Base-by-base conservation (phyloP, 2,797 vertebrate genomes). In the Chaetophractus vellerosus region DNA sequence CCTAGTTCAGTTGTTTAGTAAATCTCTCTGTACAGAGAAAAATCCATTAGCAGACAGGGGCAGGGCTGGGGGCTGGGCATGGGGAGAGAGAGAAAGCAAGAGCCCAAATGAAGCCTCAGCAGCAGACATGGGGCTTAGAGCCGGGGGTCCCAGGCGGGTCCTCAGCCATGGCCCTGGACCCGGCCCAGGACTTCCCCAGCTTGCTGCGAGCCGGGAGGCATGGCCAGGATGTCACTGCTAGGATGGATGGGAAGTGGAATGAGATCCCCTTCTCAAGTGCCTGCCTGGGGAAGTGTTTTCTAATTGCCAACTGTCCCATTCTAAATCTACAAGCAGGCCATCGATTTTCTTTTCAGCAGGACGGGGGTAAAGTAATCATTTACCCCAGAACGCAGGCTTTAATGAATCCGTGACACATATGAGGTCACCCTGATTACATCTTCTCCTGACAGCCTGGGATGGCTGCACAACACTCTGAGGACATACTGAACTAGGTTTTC, bases 1-100 rank as follows among this genome's bases (percentile, higher is more conserved):
- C 96, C 96, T 96, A 94, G 76, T 96, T 96, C 88, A 16, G 96
- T 97, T 97, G 96, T 97, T 98, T 97, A 96, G 97, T 98, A 97
- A 98, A 97, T 97, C 97, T 96, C 90, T 91, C 89, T 66, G 88
- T 45, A 81, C 55, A 83, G 90, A 96, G 90, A 86, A 92, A 96
- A 96, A 96, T 93, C 96, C 96, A 98, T 97, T 97, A 97, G 95
- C 96, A 75, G 38, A 41, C 28, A 45, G 91, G 88, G 93, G 84
- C 75, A 64, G 24, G 84, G 90, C 10, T 48, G 24, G 76, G 55
- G 5, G n/a, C 23, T 41, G 80, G 90, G 68, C 19, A 50, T 21
- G 9, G 78, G 59, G 26, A 66, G 75, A 66, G 74, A 74, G 21
- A n/a, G 26, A 1, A 0, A 68, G 36, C 21, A 21, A 55, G 75